phyloP scores from a whole-genome alignment of 2,888 invertebrate genomes.

The Papilio gigon region DNA sequence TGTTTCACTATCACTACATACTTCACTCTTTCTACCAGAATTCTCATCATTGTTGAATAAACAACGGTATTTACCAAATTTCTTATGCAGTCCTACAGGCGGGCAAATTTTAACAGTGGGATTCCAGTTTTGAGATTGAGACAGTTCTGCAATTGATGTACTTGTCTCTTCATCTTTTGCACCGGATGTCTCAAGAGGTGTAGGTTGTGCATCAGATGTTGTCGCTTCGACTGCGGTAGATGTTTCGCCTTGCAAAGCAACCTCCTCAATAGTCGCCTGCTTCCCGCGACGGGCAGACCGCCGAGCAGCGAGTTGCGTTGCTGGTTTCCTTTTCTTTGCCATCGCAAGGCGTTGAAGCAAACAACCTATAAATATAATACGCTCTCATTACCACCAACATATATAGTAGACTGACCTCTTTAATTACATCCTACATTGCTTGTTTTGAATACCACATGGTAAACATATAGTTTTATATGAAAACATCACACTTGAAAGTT shows the following conservation, averaged over 20 bases:
- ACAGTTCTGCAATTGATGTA: slow-evolving; percentile 46
- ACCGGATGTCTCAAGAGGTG: slow-evolving; percentile 45
- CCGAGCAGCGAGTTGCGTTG: slow-evolving; percentile 61
- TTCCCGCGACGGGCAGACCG: slow-evolving; percentile 72
- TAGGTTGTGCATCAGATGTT: slow-evolving; percentile 46
- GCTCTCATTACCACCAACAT: slow-evolving; percentile 47
- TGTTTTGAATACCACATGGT: slow-evolving; percentile 34
- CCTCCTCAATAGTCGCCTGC: slow-evolving; percentile 54
- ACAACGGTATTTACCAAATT: slow-evolving; percentile 82
- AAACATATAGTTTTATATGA: slow-evolving; percentile 9
- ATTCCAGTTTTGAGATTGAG: slow-evolving; percentile 52
- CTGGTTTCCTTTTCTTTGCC: slow-evolving; percentile 76
- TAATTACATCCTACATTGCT: slow-evolving; percentile 57
- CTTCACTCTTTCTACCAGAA: slow-evolving; percentile 67
- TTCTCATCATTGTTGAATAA: slow-evolving; percentile 72
- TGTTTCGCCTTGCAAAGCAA: slow-evolving; percentile 56
- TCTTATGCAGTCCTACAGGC: slow-evolving; percentile 76
- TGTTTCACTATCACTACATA: slow-evolving; percentile 79
- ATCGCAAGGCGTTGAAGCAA: slow-evolving; percentile 59
- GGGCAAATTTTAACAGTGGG: slow-evolving; percentile 54
- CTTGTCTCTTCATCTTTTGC: slow-evolving; percentile 42
- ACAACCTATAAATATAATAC: slow-evolving; percentile 60
- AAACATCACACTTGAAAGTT: slow-evolving; percentile 40
- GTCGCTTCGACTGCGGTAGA: slow-evolving; percentile 54
- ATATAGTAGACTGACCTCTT: slow-evolving; percentile 64